Conservation (phyloP, 1,140 invertebrate species). For the Contarinia nasturtii region DNA sequence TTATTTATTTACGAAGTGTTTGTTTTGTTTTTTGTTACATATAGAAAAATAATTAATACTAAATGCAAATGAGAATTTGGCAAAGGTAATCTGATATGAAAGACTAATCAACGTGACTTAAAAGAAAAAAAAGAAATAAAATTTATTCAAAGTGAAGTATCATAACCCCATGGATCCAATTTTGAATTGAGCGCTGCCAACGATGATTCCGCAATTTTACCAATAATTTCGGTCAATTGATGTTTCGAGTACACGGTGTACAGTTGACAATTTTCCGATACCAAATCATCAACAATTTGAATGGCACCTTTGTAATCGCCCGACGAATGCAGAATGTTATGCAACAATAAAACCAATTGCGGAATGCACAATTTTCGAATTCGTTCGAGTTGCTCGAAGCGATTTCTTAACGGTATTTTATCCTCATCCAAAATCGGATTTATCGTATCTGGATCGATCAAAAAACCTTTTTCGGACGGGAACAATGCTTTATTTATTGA, state of each 20-base stretch:
- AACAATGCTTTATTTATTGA: slow-evolving; percentile 73
- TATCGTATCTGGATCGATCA: slow-evolving; percentile 42
- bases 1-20: too few species aligned
- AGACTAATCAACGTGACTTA: too few species aligned
- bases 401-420: slow-evolving; percentile 12
- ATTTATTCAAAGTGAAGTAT: too few species aligned
- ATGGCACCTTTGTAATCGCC: slow-evolving; percentile 58
- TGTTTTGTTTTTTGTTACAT: too few species aligned
- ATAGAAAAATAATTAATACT: too few species aligned
- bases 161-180: slow-evolving; percentile 48
- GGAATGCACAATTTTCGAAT: slow-evolving; percentile 68
- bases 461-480: slow-evolving; percentile 79
- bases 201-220: slow-evolving; percentile 61
- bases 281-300: slow-evolving; percentile 58
- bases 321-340: slow-evolving; percentile 57
- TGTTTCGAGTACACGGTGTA: slow-evolving; percentile 64
- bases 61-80: too few species aligned
- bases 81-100: too few species aligned
- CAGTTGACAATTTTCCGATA: slow-evolving; percentile 53
- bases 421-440: slow-evolving; percentile 11
- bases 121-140: too few species aligned
- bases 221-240: slow-evolving; percentile 52
- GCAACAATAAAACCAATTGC: slow-evolving; percentile 57
- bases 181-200: slow-evolving; percentile 49
- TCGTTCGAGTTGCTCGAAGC: slow-evolving; percentile 42